Base-by-base conservation (phyloP, 2,888 invertebrate genomes). In the Parapristionchus giblindavisi region DNA sequence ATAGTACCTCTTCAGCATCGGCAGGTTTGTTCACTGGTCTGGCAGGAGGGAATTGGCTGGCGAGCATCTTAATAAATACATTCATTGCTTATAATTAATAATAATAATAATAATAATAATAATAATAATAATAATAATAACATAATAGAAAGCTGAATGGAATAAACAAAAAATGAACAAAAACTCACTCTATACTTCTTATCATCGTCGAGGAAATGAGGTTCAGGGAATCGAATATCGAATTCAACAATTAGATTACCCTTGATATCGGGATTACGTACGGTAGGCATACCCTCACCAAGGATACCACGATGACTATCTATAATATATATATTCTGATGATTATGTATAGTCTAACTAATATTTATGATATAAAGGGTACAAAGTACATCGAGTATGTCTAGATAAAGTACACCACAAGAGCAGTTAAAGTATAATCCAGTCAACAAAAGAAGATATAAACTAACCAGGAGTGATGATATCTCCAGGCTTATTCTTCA, bases 231-330 rank as follows among this genome's bases (percentile, higher is more conserved):
- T 77, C 91, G 68, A 73, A 96, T 92, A 85, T 92, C 92, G 90
- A 97, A 95, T 84, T 93, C 93, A 75, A 96, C 92, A 87, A 93
- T 93, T 68, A 97, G 90, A 89, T 94, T 93, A 73, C 96, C 96
- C 88, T 75, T 77, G 52, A 81, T 73, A 11, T 80, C 79, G n/a
- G 76, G 76, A 58, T 79, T 76, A 21, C 79, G 79, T 36, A 78
- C 77, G 17, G 77, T 85, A 1, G 96, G 96, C 95, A 96, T 96
- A 32, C 96, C 96, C 89, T 95, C 94, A 5, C 93, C 93, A 78
- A 90, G 90, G 75, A 96, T 92, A 78, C 92, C 92, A 88, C 93
- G 93, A 2, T 93, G 89, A 75, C 88, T 85, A 73, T 90, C 91
- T 90, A 80, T 51, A 88, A 85, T 6, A 4, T 6, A 3, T 58